Conservation (phyloP, 2,113 vertebrate species). For the Vicugna pacos region DNA sequence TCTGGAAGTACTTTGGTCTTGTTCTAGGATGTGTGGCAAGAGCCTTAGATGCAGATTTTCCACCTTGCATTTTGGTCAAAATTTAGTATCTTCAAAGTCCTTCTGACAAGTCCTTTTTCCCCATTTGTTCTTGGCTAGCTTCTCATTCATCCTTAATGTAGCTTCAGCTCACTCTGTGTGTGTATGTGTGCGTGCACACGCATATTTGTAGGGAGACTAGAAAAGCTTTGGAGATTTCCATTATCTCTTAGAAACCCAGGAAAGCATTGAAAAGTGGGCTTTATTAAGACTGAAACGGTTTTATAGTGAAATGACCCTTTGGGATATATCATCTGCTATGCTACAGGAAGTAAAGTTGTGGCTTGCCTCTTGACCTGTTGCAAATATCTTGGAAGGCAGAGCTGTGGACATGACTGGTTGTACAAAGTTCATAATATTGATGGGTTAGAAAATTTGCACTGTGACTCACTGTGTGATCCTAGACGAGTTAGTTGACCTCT, state of each 20-base stretch:
- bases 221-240: not conserved
- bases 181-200: not conserved
- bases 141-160: not conserved
- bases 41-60: not conserved
- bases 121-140: not conserved
- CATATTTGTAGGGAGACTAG: not conserved
- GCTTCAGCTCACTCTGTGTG: not conserved
- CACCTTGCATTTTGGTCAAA: not conserved
- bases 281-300: not conserved
- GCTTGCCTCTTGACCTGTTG: not conserved
- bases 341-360: not conserved
- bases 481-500: not conserved
- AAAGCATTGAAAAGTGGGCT: not conserved
- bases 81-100: not conserved
- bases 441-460: not conserved
- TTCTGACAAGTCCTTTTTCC: not conserved
- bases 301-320: not conserved
- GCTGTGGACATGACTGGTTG: not conserved
- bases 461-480: not conserved
- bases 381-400: not conserved
- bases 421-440: not conserved
- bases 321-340: no score
- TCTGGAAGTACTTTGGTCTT: not conserved
- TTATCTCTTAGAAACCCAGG: not conserved
- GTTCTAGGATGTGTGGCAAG: not conserved